Conservation (phyloP, 23 tunicate genomes). For the Diplosoma virens region DNA sequence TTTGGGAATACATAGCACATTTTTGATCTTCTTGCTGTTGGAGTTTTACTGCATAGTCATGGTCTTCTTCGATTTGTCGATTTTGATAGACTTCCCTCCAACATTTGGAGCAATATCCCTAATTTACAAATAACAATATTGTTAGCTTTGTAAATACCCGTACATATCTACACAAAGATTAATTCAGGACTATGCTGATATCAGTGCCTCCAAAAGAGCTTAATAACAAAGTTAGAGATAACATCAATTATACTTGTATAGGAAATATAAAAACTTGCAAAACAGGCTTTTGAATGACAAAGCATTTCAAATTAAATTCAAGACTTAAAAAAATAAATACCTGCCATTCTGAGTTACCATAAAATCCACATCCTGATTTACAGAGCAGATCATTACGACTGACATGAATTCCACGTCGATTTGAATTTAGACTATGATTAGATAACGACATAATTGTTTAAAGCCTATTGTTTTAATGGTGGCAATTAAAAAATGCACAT, state of each 20-base stretch:
- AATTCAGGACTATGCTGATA: no score
- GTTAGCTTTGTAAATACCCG: no score
- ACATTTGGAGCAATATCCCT: constrained; percentile 96
- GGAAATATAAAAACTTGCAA: no score
- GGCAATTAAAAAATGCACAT: no score
- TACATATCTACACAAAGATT: no score
- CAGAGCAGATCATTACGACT: constrained; percentile 68
- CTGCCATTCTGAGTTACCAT: constrained; percentile 92
- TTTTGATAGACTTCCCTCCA: constrained; percentile 69
- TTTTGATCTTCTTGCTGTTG: constrained; percentile 73
- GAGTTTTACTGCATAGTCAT: constrained; percentile 77
- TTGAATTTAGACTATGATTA: not conserved
- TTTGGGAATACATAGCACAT: not conserved
- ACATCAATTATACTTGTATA: no score
- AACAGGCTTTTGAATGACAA: no score
- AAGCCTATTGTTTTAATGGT: no score
- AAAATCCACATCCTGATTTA: constrained; percentile 93
- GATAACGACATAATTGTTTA: not conserved
- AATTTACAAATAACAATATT: no score
- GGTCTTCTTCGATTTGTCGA: constrained; percentile 74
- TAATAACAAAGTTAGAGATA: no score
- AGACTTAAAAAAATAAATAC: constrained; percentile 1
- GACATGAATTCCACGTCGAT: constrained; percentile 77
- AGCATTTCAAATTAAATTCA: no score
- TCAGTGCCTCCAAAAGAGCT: no score